Percentiles rank a stretch among this genome's conserved stretches.
These are phyloP conservation scores for Lucilia cuprina DNA, from an alignment of 1,140 invertebrate species.

Conservation along the genomic window DNA sequence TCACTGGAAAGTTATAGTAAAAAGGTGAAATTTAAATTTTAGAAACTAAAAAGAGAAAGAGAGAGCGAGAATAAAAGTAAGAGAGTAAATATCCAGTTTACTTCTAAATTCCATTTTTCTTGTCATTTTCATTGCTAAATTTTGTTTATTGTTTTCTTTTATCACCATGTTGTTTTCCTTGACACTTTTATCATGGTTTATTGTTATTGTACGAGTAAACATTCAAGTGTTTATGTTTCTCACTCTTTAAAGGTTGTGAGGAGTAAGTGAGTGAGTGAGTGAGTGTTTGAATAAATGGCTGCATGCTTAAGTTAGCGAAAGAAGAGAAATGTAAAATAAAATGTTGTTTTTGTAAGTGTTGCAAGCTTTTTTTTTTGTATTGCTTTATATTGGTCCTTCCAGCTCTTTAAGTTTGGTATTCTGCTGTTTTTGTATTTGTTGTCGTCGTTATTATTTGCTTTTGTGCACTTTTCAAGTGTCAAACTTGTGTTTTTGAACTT, in stretches of 20 bases:
- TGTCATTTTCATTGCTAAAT: not conserved
- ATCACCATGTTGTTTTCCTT: not conserved
- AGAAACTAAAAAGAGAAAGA: too few relatives aligned
- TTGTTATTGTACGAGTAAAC: slow-evolving; percentile 17
- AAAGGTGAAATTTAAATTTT: not conserved
- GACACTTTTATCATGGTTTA: not conserved
- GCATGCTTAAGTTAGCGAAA: not conserved
- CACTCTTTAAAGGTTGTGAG: not conserved
- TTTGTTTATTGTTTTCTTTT: not conserved
- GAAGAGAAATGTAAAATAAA: not conserved
- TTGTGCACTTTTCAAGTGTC: slow-evolving; percentile 38
- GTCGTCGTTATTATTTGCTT: slow-evolving; percentile 18
- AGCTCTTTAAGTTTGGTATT: not conserved
- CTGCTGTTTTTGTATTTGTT: not conserved
- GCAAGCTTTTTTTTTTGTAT: too few relatives aligned
- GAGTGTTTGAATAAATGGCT: not conserved
- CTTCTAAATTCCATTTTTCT: not conserved
- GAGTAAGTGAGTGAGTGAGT: not conserved
- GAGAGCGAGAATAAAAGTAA: not conserved
- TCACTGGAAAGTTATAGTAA: not conserved
- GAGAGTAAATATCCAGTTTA: not conserved
- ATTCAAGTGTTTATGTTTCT: not conserved
- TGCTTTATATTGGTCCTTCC: too few relatives aligned
- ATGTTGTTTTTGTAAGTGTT: not conserved
- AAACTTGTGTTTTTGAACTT: slow-evolving; percentile 41